Base-by-base conservation (phyloP, 2,888 invertebrate species). In the Nomada lathburiana region DNA sequence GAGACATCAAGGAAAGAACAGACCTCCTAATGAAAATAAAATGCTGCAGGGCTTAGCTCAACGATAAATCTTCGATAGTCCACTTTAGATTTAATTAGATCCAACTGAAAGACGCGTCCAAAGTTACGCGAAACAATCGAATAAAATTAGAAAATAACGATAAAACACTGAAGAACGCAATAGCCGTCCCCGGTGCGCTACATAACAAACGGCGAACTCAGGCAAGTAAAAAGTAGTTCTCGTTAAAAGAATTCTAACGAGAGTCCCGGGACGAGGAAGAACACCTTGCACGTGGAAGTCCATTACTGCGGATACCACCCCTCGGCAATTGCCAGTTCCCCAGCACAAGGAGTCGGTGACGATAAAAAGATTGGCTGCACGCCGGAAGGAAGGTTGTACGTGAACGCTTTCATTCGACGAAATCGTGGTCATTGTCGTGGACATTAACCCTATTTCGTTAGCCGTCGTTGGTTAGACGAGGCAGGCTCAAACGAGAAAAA, bases 371-470 rank as follows among this genome's bases (percentile, higher is more conserved):
- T 62, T 13, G 57, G 20, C 59, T 55, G 47, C 20, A 23, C 42
- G 20, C 79, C 74, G 70, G 60, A 76, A 72, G 53, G 57, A 67
- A 70, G 64, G 72, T 80, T 64, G 57, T 2, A 55, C 23, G 57
- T 52, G 81, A 55, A 76, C 64, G 71, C 63, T 75, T 84, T 82
- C 86, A 70, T 80, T 76, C 68, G 68, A 65, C 73, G 60, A 76
- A 79, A 87, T 85, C 76, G 78, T 76, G 52, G 67, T 67, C 79
- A 82, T 85, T 81, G 85, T 82, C 82, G 64, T 71, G 73, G 53
- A 73, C 80, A 81, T 87, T 87, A 73, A 82, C 82, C 76, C 63
- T 75, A 86, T 82, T 87, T 80, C 76, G 29, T 68, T 50, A 64
- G 47, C 64, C 36, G 64, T 52, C 73, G 60, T 42, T 52, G 59